These are phyloP conservation scores for Holotrichia oblita DNA, from an alignment of 1,140 invertebrate genomes.

Conservation along the genomic window DNA sequence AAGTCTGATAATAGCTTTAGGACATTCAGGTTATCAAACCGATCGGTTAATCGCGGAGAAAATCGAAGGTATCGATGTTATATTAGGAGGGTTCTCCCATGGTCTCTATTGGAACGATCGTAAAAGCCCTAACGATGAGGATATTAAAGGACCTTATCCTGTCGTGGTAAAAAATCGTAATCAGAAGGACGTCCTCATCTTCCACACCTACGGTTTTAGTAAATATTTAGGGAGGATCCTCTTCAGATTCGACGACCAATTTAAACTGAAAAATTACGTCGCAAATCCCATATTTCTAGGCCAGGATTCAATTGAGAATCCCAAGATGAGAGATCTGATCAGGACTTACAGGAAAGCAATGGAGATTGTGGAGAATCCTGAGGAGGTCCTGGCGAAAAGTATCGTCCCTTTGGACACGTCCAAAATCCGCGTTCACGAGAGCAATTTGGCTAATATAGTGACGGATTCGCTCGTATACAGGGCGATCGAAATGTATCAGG, in stretches of 20 bases:
- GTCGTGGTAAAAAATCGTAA: constrained; percentile 53
- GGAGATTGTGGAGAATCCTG: not conserved
- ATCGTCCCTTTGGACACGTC: not conserved
- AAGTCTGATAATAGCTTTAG: constrained; percentile 87
- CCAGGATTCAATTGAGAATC: not conserved
- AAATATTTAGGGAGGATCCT: not conserved
- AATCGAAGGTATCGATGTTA: constrained; percentile 84
- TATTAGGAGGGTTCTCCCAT: constrained; percentile 85
- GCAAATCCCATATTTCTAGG: not conserved
- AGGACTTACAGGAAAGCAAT: not conserved
- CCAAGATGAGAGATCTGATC: not conserved
- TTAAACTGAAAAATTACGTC: not conserved
- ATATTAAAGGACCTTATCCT: constrained; percentile 79
- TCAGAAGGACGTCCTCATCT: not conserved
- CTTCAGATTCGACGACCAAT: not conserved
- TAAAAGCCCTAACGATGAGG: constrained; percentile 71
- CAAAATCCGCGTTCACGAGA: not conserved
- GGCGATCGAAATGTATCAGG: not conserved
- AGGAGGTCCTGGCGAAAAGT: not conserved
- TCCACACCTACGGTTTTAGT: not conserved
- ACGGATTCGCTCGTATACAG: not conserved
- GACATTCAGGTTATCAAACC: constrained; percentile 82
- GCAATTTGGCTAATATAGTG: not conserved
- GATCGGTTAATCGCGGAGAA: constrained; percentile 82
- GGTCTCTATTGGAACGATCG: constrained; percentile 79